Evolutionary conservation across 2,797 vertebrate species (phyloP), one percentile per base, ranked within the genome.

Genomic region (Xiphophorus birchmanni): DNA sequence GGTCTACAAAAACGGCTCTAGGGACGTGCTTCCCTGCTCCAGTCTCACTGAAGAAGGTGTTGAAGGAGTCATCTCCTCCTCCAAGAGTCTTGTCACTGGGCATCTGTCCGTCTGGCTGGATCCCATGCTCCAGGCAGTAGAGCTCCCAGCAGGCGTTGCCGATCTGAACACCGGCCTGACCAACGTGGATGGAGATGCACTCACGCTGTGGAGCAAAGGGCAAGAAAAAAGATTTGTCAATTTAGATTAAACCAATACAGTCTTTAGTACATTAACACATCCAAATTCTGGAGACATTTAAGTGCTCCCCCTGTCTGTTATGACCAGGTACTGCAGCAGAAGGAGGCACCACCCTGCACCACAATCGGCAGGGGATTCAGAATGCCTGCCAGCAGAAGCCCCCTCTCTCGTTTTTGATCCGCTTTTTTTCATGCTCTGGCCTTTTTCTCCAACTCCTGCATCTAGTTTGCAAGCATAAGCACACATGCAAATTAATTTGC

Each of bases 11-110:
- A 3, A 94, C 91, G 6, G 90, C 88, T 77, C 90, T 92, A 82
- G 90, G 92, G 54, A 93, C 90, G 4, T 93, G 89, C 21, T 93
- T 93, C 32, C 91, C 90, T 37, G 92, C 89, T 63, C 89, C 90
- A 5, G 92, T 93, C 87, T 93, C 92, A 77, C 92, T 93, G 87
- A 93, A 93, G 83, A 91, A 93, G 71, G 91, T 93, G 78, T 90
- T 90, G 79, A 84, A 92, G 56, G 89, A 93, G 63, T 90, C 86
- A 2, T 93, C 91, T 77, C 91, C 91, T 37, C 92, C 90, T 56
- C 92, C 92, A 0, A 87, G 32, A 2, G 88, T 83, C 47, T 93
- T 92, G 71, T 92, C 88, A 50, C 89, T 90, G 81, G 89, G 87
- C 91, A 92, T 92, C 86, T 89, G 89, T 52, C 92, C 89, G 2